These are phyloP conservation scores for Pogonognathellus flavescens DNA, from an alignment of 1,140 invertebrate genomes.

Conservation along the genomic window DNA sequence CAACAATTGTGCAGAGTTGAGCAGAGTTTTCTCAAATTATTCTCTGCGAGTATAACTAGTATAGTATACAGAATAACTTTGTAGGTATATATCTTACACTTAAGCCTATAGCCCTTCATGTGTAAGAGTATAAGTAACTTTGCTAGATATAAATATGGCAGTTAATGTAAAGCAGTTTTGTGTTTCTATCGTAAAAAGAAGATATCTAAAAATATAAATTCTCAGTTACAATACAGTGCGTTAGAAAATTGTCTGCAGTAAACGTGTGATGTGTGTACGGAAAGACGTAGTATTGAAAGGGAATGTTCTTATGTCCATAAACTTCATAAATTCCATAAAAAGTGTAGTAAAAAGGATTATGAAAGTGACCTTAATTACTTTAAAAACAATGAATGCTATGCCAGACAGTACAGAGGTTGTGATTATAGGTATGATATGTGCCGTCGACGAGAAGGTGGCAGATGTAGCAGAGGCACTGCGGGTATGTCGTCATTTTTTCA, in stretches of 20 bases:
- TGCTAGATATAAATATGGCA: background rate
- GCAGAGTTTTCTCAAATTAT: background rate
- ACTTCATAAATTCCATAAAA: background rate
- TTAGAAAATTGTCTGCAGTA: background rate
- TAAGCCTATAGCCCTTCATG: background rate
- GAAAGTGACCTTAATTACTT: conserved; percentile 23
- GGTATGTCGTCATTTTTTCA: conserved; percentile 76
- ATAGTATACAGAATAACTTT: background rate
- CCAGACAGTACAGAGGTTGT: conserved; percentile 55
- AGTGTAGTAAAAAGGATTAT: conserved; percentile 27
- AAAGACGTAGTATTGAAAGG: background rate
- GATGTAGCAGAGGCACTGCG: conserved; percentile 95
- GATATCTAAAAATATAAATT: background rate
- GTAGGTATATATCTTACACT: background rate
- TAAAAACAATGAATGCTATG: background rate
- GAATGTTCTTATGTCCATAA: background rate
- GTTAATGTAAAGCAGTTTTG: background rate
- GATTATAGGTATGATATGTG: conserved; percentile 93
- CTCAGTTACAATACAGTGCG: background rate
- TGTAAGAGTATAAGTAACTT: background rate
- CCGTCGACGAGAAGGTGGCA: conserved; percentile 91
- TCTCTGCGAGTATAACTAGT: background rate
- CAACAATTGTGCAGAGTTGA: too few species aligned
- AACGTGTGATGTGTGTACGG: background rate
- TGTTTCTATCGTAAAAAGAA: conserved; percentile 6